Evolutionary conservation across 2,113 vertebrate species (phyloP).

Genomic region (Pogonocichla stellata): DNA sequence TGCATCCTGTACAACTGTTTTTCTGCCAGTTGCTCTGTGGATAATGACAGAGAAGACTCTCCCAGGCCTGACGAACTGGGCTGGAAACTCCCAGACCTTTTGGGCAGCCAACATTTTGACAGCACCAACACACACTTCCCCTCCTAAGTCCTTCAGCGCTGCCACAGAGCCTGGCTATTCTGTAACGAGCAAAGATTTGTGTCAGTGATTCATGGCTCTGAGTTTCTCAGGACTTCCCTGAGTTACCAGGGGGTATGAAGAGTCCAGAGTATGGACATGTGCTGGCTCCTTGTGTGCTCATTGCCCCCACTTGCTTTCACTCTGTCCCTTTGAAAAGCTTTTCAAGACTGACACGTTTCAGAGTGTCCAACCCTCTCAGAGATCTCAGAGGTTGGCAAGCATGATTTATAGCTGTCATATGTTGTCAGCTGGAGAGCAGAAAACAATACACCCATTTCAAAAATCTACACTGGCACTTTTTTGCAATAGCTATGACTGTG

Average conservation of each 20-base stretch:
- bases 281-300: not conserved
- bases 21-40: not conserved
- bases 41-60: not conserved
- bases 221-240: not conserved
- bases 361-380: not conserved
- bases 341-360: not conserved
- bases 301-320: not conserved
- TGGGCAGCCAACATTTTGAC: not conserved
- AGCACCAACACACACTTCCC: rapidly evolving
- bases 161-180: not conserved
- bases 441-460: not conserved
- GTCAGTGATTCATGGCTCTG: not conserved
- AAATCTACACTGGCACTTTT: not conserved
- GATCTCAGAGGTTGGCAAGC: not conserved
- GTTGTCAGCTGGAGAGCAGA: not conserved
- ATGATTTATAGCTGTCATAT: not conserved
- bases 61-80: rapidly evolving
- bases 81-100: not conserved
- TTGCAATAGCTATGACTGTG: not conserved
- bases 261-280: too few relatives aligned
- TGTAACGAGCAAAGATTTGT: rapidly evolving
- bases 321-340: not conserved
- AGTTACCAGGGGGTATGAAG: not conserved
- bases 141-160: rapidly evolving
- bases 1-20: rapidly evolving